phyloP scores from a whole-genome alignment of 2,888 invertebrate genomes.

The Dynastes hyllus region DNA sequence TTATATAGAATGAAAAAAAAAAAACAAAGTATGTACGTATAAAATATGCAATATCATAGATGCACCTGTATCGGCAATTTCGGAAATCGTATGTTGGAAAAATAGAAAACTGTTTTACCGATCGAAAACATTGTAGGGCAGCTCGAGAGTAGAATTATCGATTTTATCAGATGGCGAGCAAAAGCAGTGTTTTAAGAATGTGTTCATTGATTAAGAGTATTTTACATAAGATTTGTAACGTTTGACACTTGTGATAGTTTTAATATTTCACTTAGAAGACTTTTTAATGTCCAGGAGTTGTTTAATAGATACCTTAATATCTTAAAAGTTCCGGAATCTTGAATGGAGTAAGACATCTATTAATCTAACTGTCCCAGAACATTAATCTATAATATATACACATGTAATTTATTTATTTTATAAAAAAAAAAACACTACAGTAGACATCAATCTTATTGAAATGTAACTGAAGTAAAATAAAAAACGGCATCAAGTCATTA shows the following conservation, averaged over 20 bases:
- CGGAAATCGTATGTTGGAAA: background rate
- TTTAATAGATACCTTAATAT: background rate
- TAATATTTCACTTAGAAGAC: constrained; percentile 10
- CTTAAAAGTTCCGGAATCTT: too few relatives aligned
- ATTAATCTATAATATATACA: background rate
- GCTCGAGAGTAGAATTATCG: background rate
- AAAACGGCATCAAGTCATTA: constrained; percentile 34
- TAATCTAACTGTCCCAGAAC: too few relatives aligned
- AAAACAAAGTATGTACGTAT: background rate
- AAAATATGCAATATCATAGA: constrained; percentile 47
- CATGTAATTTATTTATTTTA: constrained; percentile 30
- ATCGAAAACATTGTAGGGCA: background rate
- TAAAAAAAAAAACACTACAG: background rate
- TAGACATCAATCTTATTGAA: constrained; percentile 4
- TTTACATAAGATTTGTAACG: constrained; percentile 8
- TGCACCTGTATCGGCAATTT: constrained; percentile 34
- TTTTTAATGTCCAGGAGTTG: background rate
- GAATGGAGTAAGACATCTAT: too few relatives aligned
- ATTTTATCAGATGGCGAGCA: background rate
- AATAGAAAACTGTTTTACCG: constrained; percentile 23
- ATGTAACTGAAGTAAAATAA: constrained; percentile 9
- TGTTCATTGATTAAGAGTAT: constrained; percentile 25
- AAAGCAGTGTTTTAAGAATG: constrained; percentile 28
- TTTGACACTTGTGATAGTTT: constrained; percentile 35
- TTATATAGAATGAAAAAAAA: background rate